phyloP scores from a whole-genome alignment of 1,140 invertebrate species.

The Lordiphosa mommai region DNA sequence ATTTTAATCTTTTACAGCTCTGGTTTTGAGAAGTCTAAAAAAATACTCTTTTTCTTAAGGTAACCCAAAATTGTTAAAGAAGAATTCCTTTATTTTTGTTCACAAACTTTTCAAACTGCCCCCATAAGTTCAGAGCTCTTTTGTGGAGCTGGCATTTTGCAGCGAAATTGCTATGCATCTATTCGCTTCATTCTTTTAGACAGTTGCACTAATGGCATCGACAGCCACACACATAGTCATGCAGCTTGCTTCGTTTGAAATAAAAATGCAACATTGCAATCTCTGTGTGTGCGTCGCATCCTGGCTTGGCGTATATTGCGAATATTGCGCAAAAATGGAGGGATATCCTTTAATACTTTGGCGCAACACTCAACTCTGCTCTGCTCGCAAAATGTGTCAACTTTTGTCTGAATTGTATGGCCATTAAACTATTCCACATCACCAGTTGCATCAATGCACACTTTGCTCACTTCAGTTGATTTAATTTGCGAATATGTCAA shows the following conservation, averaged over 20 bases:
- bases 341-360: slow-evolving; percentile 32
- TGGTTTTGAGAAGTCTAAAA: no score
- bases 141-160: slow-evolving; percentile 16
- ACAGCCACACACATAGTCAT: slow-evolving; percentile 4
- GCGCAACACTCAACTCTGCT: slow-evolving; percentile 6
- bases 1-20: no score
- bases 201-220: slow-evolving; percentile 44
- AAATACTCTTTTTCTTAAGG: no score
- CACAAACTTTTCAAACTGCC: no score
- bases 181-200: slow-evolving; percentile 31
- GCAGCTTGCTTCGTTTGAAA: slow-evolving; percentile 5
- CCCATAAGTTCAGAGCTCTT: slow-evolving; percentile 2
- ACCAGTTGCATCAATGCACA: slow-evolving; percentile 3
- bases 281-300: neutral
- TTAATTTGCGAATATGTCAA: slow-evolving; percentile 24
- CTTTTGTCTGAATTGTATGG: slow-evolving; percentile 57
- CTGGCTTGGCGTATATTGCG: slow-evolving; percentile 11
- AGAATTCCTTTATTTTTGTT: no score
- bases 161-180: slow-evolving; percentile 9
- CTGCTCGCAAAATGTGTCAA: slow-evolving; percentile 44
- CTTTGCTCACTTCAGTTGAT: neutral
- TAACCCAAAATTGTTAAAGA: no score
- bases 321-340: slow-evolving; percentile 26
- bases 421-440: slow-evolving; percentile 61
- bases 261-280: slow-evolving; percentile 37